phyloP scores from a whole-genome alignment of 2,797 vertebrate genomes.

The Chiropotes sagulatus region DNA sequence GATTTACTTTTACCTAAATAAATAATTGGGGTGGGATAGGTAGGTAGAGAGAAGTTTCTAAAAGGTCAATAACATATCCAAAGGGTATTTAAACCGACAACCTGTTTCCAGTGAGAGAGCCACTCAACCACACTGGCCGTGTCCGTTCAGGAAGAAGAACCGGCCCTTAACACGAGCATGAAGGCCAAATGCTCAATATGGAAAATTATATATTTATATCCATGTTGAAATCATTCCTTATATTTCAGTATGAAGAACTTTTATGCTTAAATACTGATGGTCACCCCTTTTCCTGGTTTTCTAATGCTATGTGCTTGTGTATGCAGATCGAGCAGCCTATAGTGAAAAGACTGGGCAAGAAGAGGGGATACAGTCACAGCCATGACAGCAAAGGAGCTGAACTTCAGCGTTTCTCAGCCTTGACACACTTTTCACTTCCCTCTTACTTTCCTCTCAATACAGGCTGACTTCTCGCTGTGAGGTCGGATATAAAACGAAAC shows the following conservation, averaged over 20 bases:
- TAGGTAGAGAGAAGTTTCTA: neutral
- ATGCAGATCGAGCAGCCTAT: neutral
- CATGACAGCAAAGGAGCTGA: neutral
- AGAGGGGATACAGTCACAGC: neutral
- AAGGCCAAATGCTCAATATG: neutral
- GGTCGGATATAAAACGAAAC: neutral
- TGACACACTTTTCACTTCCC: neutral
- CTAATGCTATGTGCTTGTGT: neutral
- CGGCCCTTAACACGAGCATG: neutral
- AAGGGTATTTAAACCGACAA: neutral
- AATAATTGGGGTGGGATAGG: neutral
- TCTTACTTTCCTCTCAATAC: neutral
- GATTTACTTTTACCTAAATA: conserved; percentile 36
- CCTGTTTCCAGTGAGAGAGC: neutral
- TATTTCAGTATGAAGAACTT: neutral
- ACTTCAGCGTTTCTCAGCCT: neutral
- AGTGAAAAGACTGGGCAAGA: neutral
- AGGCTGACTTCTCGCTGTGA: neutral
- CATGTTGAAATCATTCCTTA: neutral
- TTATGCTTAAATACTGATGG: neutral
- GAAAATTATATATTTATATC: neutral
- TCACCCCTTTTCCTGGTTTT: neutral
- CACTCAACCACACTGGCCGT: neutral
- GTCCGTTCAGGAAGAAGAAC: neutral
- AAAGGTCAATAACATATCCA: neutral